phyloP scores from a whole-genome alignment of 1,140 invertebrate genomes.

The Bathynomus jamesi region DNA sequence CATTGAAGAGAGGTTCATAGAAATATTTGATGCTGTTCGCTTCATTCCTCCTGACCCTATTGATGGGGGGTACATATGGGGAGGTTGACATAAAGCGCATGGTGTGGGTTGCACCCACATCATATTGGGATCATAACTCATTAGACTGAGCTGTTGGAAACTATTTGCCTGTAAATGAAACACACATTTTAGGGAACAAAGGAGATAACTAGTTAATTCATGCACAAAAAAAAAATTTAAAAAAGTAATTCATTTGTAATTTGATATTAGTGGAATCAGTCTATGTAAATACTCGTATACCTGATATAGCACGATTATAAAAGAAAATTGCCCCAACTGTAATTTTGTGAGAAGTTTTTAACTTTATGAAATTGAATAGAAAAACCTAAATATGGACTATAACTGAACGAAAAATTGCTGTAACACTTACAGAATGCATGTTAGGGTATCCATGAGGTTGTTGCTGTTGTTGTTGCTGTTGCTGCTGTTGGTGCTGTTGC shows the following conservation, averaged over 20 bases:
- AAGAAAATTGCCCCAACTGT: too few species aligned
- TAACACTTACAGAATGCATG: constrained; percentile 10
- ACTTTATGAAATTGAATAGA: too few species aligned
- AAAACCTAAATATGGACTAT: too few species aligned
- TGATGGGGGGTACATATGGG: constrained; percentile 17
- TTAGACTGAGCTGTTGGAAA: constrained; percentile 35
- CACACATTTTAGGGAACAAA: too few species aligned
- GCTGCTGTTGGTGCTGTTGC: constrained; percentile 16
- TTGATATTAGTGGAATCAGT: too few species aligned
- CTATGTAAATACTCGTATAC: too few species aligned
- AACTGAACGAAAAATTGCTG: too few species aligned
- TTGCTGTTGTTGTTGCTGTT: constrained; percentile 4
- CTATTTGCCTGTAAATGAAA: constrained; percentile 7
- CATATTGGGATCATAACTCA: constrained; percentile 40
- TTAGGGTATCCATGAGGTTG: constrained; percentile 12
- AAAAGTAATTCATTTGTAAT: too few species aligned
- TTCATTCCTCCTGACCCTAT: constrained; percentile 34
- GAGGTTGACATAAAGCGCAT: constrained; percentile 22
- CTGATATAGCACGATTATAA: too few species aligned
- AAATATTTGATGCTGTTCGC: constrained; percentile 52
- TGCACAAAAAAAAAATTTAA: too few species aligned
- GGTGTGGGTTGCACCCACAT: constrained; percentile 35
- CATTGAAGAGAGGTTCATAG: constrained; percentile 50
- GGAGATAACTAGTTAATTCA: too few species aligned
- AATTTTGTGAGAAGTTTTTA: too few species aligned